Evolutionary conservation across 1,140 invertebrate genomes (phyloP).

Genomic region (Octopus bimaculoides): DNA sequence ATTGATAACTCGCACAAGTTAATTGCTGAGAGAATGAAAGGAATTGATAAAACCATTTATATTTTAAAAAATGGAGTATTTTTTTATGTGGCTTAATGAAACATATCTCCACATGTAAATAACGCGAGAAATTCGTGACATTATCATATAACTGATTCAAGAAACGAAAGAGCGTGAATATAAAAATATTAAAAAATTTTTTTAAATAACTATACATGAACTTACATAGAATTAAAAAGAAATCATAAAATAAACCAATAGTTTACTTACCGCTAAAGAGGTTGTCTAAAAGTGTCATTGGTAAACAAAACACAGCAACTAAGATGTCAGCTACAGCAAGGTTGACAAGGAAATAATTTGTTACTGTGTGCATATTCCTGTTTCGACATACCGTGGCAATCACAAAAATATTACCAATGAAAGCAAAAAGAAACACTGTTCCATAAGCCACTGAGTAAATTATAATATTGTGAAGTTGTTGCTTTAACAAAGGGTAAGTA

Average conservation of each 20-base stretch:
- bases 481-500: background rate
- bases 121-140: too few species aligned
- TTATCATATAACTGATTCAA: too few species aligned
- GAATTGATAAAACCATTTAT: too few species aligned
- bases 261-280: slow-evolving; percentile 25
- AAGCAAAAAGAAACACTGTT: slow-evolving; percentile 72
- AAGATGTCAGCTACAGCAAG: slow-evolving; percentile 86
- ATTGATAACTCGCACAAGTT: too few species aligned
- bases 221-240: too few species aligned
- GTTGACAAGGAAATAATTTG: slow-evolving; percentile 91
- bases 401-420: slow-evolving; percentile 83
- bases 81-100: too few species aligned
- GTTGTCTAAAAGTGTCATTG: slow-evolving; percentile 70
- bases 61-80: too few species aligned
- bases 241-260: background rate
- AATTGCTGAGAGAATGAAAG: too few species aligned
- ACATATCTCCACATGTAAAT: too few species aligned
- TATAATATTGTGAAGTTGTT: background rate
- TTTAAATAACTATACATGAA: too few species aligned
- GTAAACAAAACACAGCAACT: slow-evolving; percentile 82
- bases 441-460: slow-evolving; percentile 25
- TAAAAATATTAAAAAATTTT: too few species aligned
- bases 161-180: too few species aligned
- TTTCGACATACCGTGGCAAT: slow-evolving; percentile 82
- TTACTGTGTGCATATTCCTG: slow-evolving; percentile 81